phyloP scores from a whole-genome alignment of 2,113 vertebrate genomes.

The Thunnus maccoyii region DNA sequence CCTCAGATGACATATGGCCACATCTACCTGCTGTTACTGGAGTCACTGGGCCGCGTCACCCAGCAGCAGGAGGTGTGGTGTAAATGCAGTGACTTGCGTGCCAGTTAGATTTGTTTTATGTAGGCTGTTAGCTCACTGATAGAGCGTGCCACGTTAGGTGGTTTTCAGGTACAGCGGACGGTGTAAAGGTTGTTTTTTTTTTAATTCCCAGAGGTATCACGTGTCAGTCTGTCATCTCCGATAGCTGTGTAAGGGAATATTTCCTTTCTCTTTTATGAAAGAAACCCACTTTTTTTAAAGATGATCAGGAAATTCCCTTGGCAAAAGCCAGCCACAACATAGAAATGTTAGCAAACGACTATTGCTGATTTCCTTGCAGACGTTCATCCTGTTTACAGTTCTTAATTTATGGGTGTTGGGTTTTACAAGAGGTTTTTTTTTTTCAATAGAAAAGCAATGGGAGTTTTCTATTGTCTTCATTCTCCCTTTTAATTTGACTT shows the following conservation, averaged over 20 bases:
- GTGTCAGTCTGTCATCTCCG: neutral
- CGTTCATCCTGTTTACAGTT: slow-evolving; percentile 22
- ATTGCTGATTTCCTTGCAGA: slow-evolving; percentile 17
- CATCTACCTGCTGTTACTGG: slow-evolving; percentile 71
- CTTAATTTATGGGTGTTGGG: slow-evolving; percentile 16
- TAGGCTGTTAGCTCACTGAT: neutral
- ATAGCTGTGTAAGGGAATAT: neutral
- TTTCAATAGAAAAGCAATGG: neutral
- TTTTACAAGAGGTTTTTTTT: slow-evolving; percentile 20
- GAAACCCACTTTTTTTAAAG: slow-evolving; percentile 4
- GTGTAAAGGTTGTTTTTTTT: neutral
- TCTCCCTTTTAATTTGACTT: slow-evolving; percentile 8
- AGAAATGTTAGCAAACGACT: slow-evolving; percentile 28
- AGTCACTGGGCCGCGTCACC: slow-evolving; percentile 30
- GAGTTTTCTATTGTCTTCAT: slow-evolving; percentile 6
- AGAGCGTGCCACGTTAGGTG: neutral
- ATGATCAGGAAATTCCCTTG: slow-evolving; percentile 54
- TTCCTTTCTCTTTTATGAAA: slow-evolving; percentile 20
- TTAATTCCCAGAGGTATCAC: neutral
- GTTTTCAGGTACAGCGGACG: neutral
- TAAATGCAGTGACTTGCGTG: slow-evolving; percentile 10
- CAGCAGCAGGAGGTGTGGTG: slow-evolving; percentile 15
- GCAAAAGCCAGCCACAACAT: slow-evolving; percentile 2
- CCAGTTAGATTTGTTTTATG: neutral
- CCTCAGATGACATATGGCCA: slow-evolving; percentile 58